Evolutionary conservation across 2,113 vertebrate species (phyloP).

Genomic region (Megaceryle maxima): DNA sequence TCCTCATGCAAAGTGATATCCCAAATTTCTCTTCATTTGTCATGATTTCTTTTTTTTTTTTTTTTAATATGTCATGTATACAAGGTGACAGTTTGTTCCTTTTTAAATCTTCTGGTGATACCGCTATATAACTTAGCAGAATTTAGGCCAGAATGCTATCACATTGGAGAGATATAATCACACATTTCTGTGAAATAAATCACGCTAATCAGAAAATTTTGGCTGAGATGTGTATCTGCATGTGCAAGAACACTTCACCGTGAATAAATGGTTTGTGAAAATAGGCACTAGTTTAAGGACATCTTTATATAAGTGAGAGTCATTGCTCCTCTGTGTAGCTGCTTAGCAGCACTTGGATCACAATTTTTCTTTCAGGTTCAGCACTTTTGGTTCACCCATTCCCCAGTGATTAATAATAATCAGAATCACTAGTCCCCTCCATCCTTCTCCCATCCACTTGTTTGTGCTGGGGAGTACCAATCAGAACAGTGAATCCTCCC

Average conservation of each 20-base stretch:
- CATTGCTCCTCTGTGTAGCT: fast-evolving
- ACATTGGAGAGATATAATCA: background rate
- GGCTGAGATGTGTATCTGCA: background rate
- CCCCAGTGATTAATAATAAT: background rate
- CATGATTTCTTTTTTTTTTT: background rate
- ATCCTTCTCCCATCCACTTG: background rate
- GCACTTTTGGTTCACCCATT: background rate
- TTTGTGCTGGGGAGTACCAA: background rate
- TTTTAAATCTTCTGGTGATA: background rate
- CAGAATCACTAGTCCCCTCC: background rate
- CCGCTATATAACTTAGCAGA: background rate
- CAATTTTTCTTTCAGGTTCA: background rate
- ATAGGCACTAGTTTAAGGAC: background rate
- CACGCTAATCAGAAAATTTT: background rate
- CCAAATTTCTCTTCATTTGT: background rate
- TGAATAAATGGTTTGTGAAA: background rate
- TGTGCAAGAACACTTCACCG: background rate
- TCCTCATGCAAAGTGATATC: background rate
- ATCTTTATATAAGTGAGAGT: background rate
- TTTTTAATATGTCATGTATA: background rate
- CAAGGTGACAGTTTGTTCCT: background rate
- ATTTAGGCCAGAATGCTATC: background rate
- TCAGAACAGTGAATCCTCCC: too few species aligned
- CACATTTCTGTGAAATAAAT: background rate
- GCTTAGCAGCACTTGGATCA: background rate